Evolutionary conservation across 2,113 vertebrate genomes (phyloP).

Genomic region (Anseranas semipalmata): DNA sequence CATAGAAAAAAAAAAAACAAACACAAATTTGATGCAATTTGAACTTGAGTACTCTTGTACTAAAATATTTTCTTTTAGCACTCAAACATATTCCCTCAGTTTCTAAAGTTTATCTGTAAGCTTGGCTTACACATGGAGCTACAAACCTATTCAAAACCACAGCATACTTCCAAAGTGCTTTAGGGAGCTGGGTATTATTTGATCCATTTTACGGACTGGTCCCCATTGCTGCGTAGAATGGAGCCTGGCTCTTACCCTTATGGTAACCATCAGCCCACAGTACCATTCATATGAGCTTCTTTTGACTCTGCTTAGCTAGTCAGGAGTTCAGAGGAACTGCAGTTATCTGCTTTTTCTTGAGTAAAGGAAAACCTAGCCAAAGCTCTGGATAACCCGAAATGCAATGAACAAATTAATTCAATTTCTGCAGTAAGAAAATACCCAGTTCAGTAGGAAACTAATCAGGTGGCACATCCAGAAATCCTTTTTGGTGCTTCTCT

Average conservation of each 20-base stretch:
- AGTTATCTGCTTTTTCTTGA: not conserved
- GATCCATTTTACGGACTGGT: not conserved
- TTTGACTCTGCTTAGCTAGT: not conserved
- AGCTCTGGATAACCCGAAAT: not conserved
- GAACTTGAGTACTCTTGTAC: not conserved
- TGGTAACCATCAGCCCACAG: not conserved
- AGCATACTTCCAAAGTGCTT: not conserved
- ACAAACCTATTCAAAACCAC: not conserved
- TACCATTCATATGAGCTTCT: not conserved
- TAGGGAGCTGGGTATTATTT: not conserved
- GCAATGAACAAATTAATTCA: not conserved
- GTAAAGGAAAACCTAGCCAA: not conserved
- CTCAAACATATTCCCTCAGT: not conserved
- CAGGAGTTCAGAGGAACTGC: not conserved
- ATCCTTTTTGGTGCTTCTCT: not conserved
- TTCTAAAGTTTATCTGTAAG: not conserved
- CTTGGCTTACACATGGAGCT: not conserved
- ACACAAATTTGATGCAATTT: not conserved
- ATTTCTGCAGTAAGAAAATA: not conserved
- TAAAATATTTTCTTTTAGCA: not conserved
- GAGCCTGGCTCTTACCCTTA: not conserved
- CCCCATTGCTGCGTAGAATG: accelerated
- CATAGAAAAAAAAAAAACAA: not conserved
- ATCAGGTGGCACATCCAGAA: not conserved
- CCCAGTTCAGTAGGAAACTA: not conserved